Conservation (phyloP, 2,888 invertebrate genomes). For the Emmelina monodactyla region DNA sequence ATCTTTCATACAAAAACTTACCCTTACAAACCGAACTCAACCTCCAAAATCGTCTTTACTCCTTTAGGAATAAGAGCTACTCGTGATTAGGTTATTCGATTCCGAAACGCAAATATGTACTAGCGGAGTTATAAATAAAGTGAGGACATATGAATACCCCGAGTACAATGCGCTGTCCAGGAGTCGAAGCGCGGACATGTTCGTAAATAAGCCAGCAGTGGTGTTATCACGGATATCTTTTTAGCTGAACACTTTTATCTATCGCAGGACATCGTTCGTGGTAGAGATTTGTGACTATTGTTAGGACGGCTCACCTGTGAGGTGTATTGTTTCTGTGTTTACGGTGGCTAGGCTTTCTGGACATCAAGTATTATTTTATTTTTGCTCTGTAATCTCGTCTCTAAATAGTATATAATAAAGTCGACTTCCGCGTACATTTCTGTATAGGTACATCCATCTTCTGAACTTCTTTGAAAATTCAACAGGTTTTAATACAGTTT, state of each 20-base stretch:
- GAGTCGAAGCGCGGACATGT: conserved; percentile 23
- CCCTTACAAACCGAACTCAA: not conserved
- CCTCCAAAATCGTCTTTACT: conserved; percentile 6
- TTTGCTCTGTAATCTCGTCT: no score
- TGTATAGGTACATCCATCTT: no score
- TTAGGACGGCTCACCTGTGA: not conserved
- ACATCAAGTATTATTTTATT: no score
- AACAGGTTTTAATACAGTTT: no score
- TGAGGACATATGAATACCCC: conserved; percentile 53
- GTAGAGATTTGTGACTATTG: not conserved
- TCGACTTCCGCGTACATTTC: no score
- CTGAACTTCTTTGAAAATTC: no score
- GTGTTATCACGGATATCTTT: conserved; percentile 35
- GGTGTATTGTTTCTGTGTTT: not conserved
- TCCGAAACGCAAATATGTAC: conserved; percentile 13
- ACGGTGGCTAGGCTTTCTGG: no score
- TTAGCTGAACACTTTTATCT: conserved; percentile 26
- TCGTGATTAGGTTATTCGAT: conserved; percentile 11
- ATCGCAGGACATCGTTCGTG: not conserved
- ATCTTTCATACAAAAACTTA: conserved; percentile 8
- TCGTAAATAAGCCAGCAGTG: conserved; percentile 33
- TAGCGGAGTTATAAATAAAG: conserved; percentile 41
- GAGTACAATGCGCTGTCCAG: conserved; percentile 37
- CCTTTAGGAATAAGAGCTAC: conserved; percentile 10
- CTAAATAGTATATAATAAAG: no score